A percentile compares a stretch with the other conserved stretches of the same genome.
Evolutionary conservation across 2,888 invertebrate genomes (phyloP).

Genomic region (Lissonota sp.): DNA sequence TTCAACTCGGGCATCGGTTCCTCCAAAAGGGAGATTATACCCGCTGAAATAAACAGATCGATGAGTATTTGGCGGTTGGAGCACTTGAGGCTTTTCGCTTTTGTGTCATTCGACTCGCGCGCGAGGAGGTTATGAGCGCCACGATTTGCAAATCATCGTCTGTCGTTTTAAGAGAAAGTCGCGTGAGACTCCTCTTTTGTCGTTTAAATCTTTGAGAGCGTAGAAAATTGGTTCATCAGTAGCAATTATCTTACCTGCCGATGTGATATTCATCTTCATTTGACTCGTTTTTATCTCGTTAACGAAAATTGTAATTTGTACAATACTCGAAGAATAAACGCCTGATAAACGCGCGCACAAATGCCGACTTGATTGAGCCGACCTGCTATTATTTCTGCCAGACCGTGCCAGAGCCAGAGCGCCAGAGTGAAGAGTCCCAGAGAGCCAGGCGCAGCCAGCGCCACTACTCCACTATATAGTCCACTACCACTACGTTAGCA

Average conservation of each 20-base stretch:
- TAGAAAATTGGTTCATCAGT: background rate
- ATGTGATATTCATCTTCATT: slow-evolving; percentile 83
- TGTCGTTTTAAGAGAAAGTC: slow-evolving; percentile 43
- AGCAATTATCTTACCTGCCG: slow-evolving; percentile 78
- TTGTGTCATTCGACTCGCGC: too few relatives aligned
- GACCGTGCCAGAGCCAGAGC: too few relatives aligned
- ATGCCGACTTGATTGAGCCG: too few relatives aligned
- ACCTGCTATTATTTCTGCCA: too few relatives aligned
- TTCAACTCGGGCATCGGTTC: slow-evolving; percentile 97
- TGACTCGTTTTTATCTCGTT: background rate
- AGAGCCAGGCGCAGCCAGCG: too few relatives aligned
- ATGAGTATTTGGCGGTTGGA: slow-evolving; percentile 3
- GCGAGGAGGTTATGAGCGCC: slow-evolving; percentile 74
- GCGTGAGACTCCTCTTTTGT: slow-evolving; percentile 2
- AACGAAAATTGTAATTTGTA: too few relatives aligned
- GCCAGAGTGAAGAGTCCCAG: too few relatives aligned
- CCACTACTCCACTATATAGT: too few relatives aligned
- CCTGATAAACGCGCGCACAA: too few relatives aligned
- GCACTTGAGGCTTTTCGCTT: background rate
- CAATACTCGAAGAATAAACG: too few relatives aligned
- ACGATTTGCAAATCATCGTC: slow-evolving; percentile 80
- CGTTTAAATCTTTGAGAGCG: slow-evolving; percentile 24
- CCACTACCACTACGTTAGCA: too few relatives aligned
- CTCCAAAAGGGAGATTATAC: slow-evolving; percentile 97
- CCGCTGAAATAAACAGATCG: slow-evolving; percentile 86